phyloP scores from a whole-genome alignment of 2,113 vertebrate genomes.

The Spilogale gracilis region DNA sequence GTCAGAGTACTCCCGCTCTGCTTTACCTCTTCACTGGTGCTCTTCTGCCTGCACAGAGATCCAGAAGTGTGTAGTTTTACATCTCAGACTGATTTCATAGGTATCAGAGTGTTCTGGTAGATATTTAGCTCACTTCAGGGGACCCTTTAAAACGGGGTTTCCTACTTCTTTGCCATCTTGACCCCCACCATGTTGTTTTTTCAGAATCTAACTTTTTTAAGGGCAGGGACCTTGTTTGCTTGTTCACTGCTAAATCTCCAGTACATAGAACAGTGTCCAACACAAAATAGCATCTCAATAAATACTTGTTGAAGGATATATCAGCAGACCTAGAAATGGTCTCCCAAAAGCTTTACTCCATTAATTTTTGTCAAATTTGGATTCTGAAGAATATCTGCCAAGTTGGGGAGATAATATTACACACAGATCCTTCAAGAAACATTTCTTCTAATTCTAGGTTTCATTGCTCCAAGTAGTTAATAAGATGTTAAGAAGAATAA shows the following conservation, averaged over 20 bases:
- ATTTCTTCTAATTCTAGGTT: slow-evolving; percentile 27
- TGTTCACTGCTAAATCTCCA: neutral
- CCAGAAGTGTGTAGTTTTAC: no score
- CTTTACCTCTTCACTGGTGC: no score
- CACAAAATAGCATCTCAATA: neutral
- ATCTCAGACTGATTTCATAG: no score
- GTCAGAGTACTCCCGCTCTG: no score
- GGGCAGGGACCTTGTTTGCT: neutral
- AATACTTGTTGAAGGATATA: neutral
- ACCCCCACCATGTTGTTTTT: no score
- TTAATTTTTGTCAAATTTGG: neutral
- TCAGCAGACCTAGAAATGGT: neutral
- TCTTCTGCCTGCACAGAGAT: no score
- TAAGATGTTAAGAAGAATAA: neutral
- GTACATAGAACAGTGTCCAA: neutral
- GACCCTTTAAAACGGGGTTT: no score
- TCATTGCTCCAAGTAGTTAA: slow-evolving; percentile 27
- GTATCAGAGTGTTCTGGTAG: no score
- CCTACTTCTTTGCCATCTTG: no score
- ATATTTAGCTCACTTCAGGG: no score
- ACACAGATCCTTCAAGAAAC: neutral
- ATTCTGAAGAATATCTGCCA: slow-evolving; percentile 23
- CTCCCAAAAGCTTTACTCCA: neutral
- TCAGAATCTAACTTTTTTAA: neutral
- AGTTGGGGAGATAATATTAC: slow-evolving; percentile 11